These are phyloP conservation scores for Platycnemis pennipes DNA, from an alignment of 2,888 invertebrate genomes.

Conservation along the genomic window DNA sequence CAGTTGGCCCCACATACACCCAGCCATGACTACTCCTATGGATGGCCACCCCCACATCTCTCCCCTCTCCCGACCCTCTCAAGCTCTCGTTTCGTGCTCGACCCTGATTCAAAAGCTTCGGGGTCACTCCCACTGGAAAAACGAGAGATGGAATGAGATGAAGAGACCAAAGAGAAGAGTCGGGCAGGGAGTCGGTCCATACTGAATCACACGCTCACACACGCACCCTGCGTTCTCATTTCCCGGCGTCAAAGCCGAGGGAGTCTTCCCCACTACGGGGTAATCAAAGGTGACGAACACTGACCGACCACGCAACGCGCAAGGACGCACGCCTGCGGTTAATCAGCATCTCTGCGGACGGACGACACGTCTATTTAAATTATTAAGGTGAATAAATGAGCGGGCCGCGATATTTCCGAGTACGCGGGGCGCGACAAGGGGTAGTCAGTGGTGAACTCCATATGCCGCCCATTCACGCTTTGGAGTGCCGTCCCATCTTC, in stretches of 20 bases:
- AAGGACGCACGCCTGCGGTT: not conserved
- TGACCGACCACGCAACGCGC: not conserved
- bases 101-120: not conserved
- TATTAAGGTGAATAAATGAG: slow-evolving; percentile 26
- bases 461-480: not conserved
- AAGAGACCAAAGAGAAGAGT: not conserved
- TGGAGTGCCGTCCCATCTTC: not conserved
- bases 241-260: slow-evolving; percentile 6
- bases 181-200: not conserved
- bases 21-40: no score
- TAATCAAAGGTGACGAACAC: slow-evolving; percentile 33
- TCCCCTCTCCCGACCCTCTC: not conserved
- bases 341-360: not conserved
- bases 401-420: not conserved
- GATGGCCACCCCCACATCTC: not conserved
- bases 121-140: not conserved
- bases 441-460: no score
- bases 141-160: not conserved
- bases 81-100: not conserved
- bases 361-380: slow-evolving; percentile 32
- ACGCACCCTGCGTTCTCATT: not conserved
- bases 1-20: no score
- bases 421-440: not conserved
- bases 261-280: not conserved
- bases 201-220: not conserved